Percentiles rank a stretch among this genome's conserved stretches.
phyloP scores from a whole-genome alignment of 2,113 vertebrate species.

The Motacilla tschutschensis region DNA sequence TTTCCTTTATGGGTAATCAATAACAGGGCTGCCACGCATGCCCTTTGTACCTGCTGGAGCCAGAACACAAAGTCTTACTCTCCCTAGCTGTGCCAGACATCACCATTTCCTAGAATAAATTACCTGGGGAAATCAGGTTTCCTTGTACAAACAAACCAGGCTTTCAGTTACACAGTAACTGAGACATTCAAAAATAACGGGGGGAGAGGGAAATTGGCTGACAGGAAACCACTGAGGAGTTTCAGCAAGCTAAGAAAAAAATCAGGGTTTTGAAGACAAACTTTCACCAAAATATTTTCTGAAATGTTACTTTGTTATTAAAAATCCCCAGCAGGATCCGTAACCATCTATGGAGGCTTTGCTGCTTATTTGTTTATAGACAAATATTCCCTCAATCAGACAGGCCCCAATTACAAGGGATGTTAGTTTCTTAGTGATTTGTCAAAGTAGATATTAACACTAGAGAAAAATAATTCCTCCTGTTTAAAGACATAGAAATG shows the following conservation, averaged over 20 bases:
- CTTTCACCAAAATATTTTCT: background rate
- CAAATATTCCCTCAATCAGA: background rate
- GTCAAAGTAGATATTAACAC: background rate
- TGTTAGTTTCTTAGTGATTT: slow-evolving; percentile 1
- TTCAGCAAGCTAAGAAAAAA: background rate
- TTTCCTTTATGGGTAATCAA: background rate
- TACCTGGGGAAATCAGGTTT: slow-evolving; percentile 17
- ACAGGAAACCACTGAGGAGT: background rate
- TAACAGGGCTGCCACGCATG: background rate
- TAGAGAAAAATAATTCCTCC: background rate
- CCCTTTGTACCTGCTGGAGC: slow-evolving; percentile 4
- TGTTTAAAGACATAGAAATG: background rate
- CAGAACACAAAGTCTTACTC: slow-evolving; percentile 20
- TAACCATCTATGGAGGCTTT: background rate
- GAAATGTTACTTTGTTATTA: background rate
- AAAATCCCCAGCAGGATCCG: background rate
- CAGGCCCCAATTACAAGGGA: background rate
- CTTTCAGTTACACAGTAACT: slow-evolving; percentile 26
- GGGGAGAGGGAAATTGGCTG: background rate
- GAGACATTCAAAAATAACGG: background rate
- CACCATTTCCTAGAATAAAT: slow-evolving; percentile 35
- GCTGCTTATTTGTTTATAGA: background rate
- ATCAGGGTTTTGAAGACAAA: background rate
- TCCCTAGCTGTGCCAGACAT: slow-evolving; percentile 12
- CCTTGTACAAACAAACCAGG: slow-evolving; percentile 5